Base-by-base conservation (phyloP, 1,140 invertebrate genomes). In the Drosophila lacteicornis region DNA sequence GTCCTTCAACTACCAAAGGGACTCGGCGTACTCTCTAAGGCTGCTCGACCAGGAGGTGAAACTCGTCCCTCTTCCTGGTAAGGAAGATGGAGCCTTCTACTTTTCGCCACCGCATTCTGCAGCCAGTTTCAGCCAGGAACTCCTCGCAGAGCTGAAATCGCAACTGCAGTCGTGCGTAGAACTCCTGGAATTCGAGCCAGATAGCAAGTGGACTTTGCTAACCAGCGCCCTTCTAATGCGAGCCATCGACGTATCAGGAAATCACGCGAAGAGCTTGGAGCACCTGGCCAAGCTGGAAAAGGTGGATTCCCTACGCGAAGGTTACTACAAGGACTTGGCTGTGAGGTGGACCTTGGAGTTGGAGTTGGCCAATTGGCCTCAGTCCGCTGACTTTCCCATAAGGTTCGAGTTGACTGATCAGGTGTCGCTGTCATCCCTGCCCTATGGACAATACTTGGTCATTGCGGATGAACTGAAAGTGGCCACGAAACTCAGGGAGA, bases 161-260 rank as follows among this genome's bases (percentile, higher is more conserved):
- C 96, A 98, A 91, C 91, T 98, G n/a, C 94, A 96, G 45, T 95
- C 96, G 62, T 97, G 97, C 80, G 93, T 95, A 58, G 95, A 97
- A 82, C 93, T 99, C 7, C 93, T 96, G 47, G 94, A 96, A 79
- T 93, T 98, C 86, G 97, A 98, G 93, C 97, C 97, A 12, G 95
- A 97, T 73, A 96, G 95, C 85, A 97, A 96, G 93, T 97, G 97
- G 97, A 95, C 96, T 5, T 91, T 97, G 55, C 93, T 97, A 59
- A 97, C 96, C 2, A 94, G 95, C 73, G 95, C 97, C 61, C 94
- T 96, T 61, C 93, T 98, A 40, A 96, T 97, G 94, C 95, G 96
- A 69, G 96, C 96, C 78, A 95, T 97, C 43, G 94, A 97, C 93
- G 93, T 94, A 46, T 85, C 93, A 17, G 81, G 93, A 27, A 95